Evolutionary conservation across 2,888 invertebrate species (phyloP).

Genomic region (Apodemia zela): DNA sequence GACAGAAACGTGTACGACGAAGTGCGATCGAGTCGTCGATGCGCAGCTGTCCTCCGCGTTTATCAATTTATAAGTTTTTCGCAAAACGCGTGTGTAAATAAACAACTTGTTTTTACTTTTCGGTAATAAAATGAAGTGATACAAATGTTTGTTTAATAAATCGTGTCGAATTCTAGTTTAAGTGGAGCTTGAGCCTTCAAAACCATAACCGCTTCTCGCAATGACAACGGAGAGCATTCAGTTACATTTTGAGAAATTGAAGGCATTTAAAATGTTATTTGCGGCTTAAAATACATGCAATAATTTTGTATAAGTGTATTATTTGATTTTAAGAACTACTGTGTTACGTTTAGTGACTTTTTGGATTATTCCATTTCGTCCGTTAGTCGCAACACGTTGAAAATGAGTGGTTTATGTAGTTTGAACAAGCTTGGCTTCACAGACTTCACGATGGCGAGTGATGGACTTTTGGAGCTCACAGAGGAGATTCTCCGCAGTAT

Average conservation of each 20-base stretch:
- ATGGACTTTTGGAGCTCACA: constrained; percentile 86
- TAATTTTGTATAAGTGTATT: constrained; percentile 73
- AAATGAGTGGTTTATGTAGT: constrained; percentile 78
- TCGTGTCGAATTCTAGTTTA: constrained; percentile 53
- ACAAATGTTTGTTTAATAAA: constrained; percentile 66
- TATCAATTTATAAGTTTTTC: constrained; percentile 69
- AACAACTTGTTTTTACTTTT: constrained; percentile 66
- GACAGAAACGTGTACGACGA: constrained; percentile 78
- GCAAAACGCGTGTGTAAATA: constrained; percentile 77
- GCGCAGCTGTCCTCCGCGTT: constrained; percentile 74
- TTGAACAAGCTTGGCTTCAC: constrained; percentile 60
- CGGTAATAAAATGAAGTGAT: constrained; percentile 72
- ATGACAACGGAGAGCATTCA: constrained; percentile 78
- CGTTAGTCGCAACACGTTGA: constrained; percentile 72
- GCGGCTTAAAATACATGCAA: constrained; percentile 69
- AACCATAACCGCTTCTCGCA: constrained; percentile 77
- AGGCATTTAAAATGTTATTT: constrained; percentile 77
- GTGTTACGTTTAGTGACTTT: constrained; percentile 74
- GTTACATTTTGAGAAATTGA: constrained; percentile 77
- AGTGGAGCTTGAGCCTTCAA: constrained; percentile 64
- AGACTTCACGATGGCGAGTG: constrained; percentile 81
- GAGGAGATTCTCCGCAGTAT: constrained; percentile 84
- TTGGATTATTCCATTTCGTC: constrained; percentile 60
- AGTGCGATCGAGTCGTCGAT: constrained; percentile 80
- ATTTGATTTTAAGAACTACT: constrained; percentile 72